These are phyloP conservation scores for Sinocyclocheilus rhinocerous DNA, from an alignment of 2,113 vertebrate species.

Conservation along the genomic window DNA sequence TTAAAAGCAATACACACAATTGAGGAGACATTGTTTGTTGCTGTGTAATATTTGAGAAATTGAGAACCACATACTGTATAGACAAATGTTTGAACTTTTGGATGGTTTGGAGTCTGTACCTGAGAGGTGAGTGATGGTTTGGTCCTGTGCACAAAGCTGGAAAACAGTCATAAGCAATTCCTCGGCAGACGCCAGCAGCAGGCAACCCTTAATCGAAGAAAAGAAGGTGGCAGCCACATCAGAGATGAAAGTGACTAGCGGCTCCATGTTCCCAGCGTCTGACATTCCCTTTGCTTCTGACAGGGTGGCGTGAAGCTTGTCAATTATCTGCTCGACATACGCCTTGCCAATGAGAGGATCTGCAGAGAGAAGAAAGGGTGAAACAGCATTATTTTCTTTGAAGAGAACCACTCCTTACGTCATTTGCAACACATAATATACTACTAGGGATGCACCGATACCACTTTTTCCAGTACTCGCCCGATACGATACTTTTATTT, in stretches of 20 bases:
- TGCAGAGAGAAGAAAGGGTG: constrained; percentile 55
- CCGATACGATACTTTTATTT: no score
- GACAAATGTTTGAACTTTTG: no score
- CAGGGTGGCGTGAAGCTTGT: constrained; percentile 87
- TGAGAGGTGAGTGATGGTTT: constrained; percentile 64
- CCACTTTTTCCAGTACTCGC: no score
- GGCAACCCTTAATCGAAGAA: constrained; percentile 85
- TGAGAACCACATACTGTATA: no score
- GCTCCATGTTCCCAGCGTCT: constrained; percentile 85
- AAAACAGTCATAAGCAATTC: constrained; percentile 92
- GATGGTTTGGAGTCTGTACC: constrained; percentile 18
- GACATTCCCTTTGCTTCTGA: constrained; percentile 85
- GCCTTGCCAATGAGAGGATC: constrained; percentile 87
- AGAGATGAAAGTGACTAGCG: constrained; percentile 88
- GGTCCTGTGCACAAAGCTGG: constrained; percentile 88
- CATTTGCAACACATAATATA: not conserved
- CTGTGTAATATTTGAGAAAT: not conserved
- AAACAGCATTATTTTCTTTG: not conserved
- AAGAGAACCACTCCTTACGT: not conserved
- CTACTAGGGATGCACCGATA: no score
- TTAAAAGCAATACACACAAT: not conserved
- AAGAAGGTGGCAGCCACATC: constrained; percentile 92
- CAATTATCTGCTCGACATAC: constrained; percentile 88
- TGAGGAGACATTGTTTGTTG: not conserved
- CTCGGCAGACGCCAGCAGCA: constrained; percentile 86